Evolutionary conservation across 2,797 vertebrate genomes (phyloP).

Genomic region (Leptatherina wallacei): DNA sequence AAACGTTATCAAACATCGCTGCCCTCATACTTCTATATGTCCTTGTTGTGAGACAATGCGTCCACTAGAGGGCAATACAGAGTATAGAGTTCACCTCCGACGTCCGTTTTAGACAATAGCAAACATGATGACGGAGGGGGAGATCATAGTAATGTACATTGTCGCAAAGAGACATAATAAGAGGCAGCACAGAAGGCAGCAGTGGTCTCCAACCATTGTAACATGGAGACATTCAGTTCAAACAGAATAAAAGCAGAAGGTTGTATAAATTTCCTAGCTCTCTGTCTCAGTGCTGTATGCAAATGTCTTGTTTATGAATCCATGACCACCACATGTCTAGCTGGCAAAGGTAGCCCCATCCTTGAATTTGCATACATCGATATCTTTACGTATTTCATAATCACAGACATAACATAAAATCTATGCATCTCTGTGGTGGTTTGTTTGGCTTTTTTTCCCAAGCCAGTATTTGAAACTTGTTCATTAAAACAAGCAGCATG

Average conservation of each 20-base stretch:
- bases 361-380: slow-evolving; percentile 1
- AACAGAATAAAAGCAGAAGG: not conserved
- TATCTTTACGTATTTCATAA: slow-evolving; percentile 28
- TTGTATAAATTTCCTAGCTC: not conserved
- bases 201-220: too few species aligned
- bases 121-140: too few species aligned
- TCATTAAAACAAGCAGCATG: slow-evolving; percentile 67
- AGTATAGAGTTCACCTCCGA: too few species aligned
- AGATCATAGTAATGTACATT: too few species aligned
- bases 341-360: slow-evolving; percentile 7
- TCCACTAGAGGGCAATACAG: too few species aligned
- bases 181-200: too few species aligned
- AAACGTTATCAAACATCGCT: too few species aligned
- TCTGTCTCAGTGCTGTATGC: not conserved
- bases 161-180: too few species aligned
- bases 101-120: too few species aligned
- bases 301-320: slow-evolving; percentile 12
- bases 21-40: too few species aligned
- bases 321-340: slow-evolving; percentile 3
- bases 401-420: slow-evolving; percentile 38
- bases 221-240: not conserved
- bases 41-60: too few species aligned
- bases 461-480: slow-evolving; percentile 50
- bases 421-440: slow-evolving; percentile 2
- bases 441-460: slow-evolving; percentile 27